Evolutionary conservation across 2,797 vertebrate genomes (phyloP).

Genomic region (Ficedula albicollis): DNA sequence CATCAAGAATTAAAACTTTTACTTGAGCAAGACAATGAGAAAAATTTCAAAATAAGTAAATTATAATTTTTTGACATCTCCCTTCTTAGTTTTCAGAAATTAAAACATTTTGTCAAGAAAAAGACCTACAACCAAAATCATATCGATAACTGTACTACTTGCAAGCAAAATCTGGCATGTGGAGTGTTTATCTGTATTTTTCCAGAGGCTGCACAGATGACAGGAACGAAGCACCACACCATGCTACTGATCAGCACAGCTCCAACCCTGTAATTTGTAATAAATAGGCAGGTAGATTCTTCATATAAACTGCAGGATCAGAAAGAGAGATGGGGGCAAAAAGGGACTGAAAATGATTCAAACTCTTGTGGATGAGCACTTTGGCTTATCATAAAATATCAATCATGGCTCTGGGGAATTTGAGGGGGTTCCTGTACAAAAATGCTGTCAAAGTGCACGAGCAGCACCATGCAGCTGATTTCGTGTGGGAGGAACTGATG

Average conservation of each 20-base stretch:
- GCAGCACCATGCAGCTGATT: not conserved
- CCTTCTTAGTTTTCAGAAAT: not conserved
- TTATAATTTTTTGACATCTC: not conserved
- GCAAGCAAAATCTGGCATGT: fast-evolving
- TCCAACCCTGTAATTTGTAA: constrained; percentile 26
- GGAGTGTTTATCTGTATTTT: not conserved
- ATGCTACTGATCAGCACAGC: not conserved
- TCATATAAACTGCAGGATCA: not conserved
- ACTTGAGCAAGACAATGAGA: not conserved
- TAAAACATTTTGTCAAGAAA: not conserved
- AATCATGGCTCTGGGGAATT: fast-evolving
- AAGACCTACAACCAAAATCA: not conserved
- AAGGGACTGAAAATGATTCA: fast-evolving
- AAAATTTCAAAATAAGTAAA: not conserved
- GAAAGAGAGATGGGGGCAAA: not conserved
- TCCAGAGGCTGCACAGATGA: not conserved
- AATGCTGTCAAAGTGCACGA: fast-evolving
- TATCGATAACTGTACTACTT: not conserved
- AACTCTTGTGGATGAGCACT: not conserved
- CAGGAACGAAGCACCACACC: not conserved
- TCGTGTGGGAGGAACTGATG: not conserved
- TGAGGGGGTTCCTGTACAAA: not conserved
- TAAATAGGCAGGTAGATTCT: not conserved
- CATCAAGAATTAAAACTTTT: not conserved
- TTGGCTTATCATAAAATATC: not conserved